Evolutionary conservation across 2,113 vertebrate species (phyloP), one percentile per base, ranked within the genome.

Genomic region (Psilopsiagon aymara): DNA sequence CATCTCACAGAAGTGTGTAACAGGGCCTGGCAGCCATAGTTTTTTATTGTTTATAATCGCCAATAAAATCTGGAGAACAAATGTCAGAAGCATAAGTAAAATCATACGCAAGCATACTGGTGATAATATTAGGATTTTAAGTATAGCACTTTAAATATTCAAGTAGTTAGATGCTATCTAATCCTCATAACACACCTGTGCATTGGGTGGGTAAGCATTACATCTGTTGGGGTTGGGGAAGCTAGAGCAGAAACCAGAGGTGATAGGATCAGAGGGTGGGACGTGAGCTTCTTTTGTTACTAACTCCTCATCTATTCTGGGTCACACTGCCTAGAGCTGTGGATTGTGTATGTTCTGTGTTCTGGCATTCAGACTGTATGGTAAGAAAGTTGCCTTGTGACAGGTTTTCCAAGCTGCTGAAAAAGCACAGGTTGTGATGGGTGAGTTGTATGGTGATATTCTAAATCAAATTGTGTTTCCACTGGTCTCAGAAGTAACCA

Each of bases 21-120:
- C 75, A 70, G 25, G 66, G 46, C n/a, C 76, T 53, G 71, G 27
- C 39, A 92, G 75, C 44, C 74, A 78, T 7, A 23, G 1, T 10
- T 62, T 94, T 69, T 94, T 55, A 71, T 59, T 88, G 51, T 83
- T 90, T 79, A 37, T 78, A 82, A 75, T 17, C 9, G 35, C 10
- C 82, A 82, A 91, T 76, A 84, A 95, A 94, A 91, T 89, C 55
- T 68, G 23, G n/a, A 82, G 79, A 63, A 19, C 18, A 90, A 95
- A 95, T 75, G 33, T 88, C 82, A 96, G 64, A 85, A 75, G 13
- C 39, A 69, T 84, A 81, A 96, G 91, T 86, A 86, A 93, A 88
- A 78, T 39, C 19, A 33, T 78, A 81, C 68, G 43, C 70, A 80
- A 93, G 81, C 70, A 4, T 77, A 35, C 23, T 81, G 46, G 29